Conservation (phyloP, 2,888 invertebrate genomes). For the Calliphora vomitoria region DNA sequence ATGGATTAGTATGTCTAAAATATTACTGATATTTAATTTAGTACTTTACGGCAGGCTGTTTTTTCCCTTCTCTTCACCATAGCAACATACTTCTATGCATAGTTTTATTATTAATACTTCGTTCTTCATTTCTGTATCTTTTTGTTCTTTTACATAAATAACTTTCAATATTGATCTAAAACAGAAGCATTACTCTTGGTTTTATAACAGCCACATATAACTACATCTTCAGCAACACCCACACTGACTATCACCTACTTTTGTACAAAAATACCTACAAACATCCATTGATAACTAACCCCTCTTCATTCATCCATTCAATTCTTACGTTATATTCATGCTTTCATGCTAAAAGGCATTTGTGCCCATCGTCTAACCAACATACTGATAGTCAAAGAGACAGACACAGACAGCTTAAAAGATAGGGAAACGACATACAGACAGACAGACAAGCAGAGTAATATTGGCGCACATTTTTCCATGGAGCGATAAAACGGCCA, state of each 20-base stretch:
- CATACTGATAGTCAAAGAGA: neutral
- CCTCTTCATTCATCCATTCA: neutral
- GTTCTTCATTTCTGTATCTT: neutral
- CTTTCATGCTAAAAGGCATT: neutral
- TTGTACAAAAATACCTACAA: too few relatives aligned
- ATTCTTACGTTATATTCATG: neutral
- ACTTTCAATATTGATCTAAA: slow-evolving; percentile 52
- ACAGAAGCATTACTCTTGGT: slow-evolving; percentile 17
- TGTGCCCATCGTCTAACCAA: slow-evolving; percentile 3
- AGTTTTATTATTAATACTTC: slow-evolving; percentile 24
- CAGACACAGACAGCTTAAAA: slow-evolving; percentile 16
- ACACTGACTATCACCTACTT: neutral
- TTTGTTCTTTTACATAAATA: slow-evolving; percentile 20
- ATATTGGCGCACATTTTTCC: neutral
- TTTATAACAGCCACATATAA: slow-evolving; percentile 27
- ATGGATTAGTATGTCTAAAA: too few relatives aligned
- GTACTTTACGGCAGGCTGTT: neutral
- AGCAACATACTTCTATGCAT: neutral
- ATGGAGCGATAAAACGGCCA: neutral
- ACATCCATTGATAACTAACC: too few relatives aligned
- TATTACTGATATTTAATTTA: too few relatives aligned
- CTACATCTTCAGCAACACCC: slow-evolving; percentile 26
- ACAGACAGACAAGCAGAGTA: neutral
- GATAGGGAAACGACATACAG: neutral
- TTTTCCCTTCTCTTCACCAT: neutral